These are phyloP conservation scores for Tragelaphus buxtoni DNA, from an alignment of 2,113 vertebrate genomes.

Conservation along the genomic window DNA sequence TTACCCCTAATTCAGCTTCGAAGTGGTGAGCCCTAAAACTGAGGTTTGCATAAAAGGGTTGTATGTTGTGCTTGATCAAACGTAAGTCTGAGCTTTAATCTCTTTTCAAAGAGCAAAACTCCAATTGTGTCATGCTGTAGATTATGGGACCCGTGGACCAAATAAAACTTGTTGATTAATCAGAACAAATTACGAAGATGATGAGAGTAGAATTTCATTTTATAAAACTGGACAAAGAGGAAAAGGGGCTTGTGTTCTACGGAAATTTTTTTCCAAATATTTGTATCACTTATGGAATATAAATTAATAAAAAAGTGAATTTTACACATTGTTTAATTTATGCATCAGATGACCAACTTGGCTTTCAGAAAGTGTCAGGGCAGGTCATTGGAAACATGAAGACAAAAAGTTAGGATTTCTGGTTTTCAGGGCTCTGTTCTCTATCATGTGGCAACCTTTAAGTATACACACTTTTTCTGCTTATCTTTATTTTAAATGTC, in stretches of 20 bases:
- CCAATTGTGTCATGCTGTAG: background rate
- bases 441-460: background rate
- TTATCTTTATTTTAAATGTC: background rate
- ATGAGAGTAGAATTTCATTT: background rate
- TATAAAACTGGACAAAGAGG: background rate
- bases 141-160: accelerated
- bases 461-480: accelerated
- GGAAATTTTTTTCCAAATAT: background rate
- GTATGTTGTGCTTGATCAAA: background rate
- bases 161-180: background rate
- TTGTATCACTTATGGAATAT: background rate
- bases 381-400: accelerated
- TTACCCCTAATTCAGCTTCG: background rate
- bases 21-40: background rate
- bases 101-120: background rate
- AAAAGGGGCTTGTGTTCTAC: background rate
- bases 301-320: background rate
- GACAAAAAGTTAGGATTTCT: too few species aligned
- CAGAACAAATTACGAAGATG: background rate
- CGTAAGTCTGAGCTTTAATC: background rate
- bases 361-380: background rate
- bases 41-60: background rate
- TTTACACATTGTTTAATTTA: background rate
- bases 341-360: background rate
- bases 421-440: too few species aligned